Evolutionary conservation across 2,888 invertebrate genomes (phyloP), one percentile per base, ranked within the genome.

Genomic region (Aquatica leii): DNA sequence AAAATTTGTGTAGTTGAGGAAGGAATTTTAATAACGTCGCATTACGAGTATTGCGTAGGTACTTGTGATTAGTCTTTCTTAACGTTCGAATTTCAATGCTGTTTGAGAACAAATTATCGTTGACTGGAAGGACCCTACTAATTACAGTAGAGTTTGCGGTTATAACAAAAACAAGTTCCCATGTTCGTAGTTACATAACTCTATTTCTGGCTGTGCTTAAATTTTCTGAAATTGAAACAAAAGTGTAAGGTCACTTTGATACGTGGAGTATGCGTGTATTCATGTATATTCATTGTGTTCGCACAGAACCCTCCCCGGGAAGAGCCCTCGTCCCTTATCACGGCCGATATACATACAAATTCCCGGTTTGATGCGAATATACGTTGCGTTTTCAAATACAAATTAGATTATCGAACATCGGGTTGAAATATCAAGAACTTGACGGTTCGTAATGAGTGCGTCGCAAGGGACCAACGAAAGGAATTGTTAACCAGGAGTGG

Each of bases 401-500:
- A 55, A 64, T 64, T 59, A 64, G 58, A 64, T 64, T 64, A 59
- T 63, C 49, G 62, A 57, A 55, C 54, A 56, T 53, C 41, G 12
- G 53, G 63, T 21, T 56, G 52, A 63, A 63, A 53, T 59, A 59
- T 63, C 55, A 56, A 59, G 63, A 59, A 59, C 55, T 63, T 59
- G 43, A 55, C 63, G 53, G 59, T 59, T 59, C 43, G 46, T 62
- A 63, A 59, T 59, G 58, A 51, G 59, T 43, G 53, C 49, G 18
- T 46, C 57, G 24, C 53, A 43, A 58, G 57, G 65, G 60, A 52
- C 53, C 49, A 60, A 57, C 43, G 60, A 56, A 65, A 65, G 60
- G 57, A 64, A 58, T 59, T 65, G 65, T 64, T 66, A 65, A 67
- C 62, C 65, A 65, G 65, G 67, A 67, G 69, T 56, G 62, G 64